A percentile compares a stretch with the other conserved stretches of the same genome.
Conservation (phyloP, 2,888 invertebrate species). For the Epinotia brunnichana region DNA sequence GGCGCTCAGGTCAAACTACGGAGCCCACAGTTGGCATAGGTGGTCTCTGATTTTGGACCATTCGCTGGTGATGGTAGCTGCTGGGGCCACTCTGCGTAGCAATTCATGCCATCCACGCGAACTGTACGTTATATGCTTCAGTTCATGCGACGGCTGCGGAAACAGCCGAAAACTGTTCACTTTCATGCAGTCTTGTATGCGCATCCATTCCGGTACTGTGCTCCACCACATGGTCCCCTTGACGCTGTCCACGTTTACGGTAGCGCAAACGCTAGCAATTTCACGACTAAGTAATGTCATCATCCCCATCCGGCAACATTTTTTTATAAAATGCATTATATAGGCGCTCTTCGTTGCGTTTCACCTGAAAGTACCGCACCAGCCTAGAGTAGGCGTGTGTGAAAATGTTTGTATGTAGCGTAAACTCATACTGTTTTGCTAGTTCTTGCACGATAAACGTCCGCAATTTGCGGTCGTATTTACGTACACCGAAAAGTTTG, state of each 20-base stretch:
- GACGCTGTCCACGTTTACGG: not conserved
- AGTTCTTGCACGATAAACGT: constrained; percentile 19
- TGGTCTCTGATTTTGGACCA: not conserved
- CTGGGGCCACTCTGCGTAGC: not conserved
- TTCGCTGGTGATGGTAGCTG: not conserved
- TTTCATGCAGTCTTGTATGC: not conserved
- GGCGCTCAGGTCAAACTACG: not conserved
- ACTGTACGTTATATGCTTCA: not conserved
- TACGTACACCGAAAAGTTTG: not conserved
- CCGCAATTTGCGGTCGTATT: not conserved
- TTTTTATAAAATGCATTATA: not conserved
- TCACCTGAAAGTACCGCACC: not conserved
- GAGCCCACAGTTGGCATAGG: not conserved
- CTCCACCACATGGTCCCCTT: not conserved
- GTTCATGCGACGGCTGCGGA: not conserved
- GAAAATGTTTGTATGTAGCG: not conserved
- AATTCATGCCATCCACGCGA: not conserved
- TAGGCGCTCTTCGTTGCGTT: not conserved
- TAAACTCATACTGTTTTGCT: not conserved
- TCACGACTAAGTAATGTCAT: not conserved
- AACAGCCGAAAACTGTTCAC: not conserved
- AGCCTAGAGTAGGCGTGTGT: constrained; percentile 3
- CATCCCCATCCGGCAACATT: not conserved
- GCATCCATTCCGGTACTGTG: not conserved
- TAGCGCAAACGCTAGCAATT: too few relatives aligned